These are phyloP conservation scores for Lamprologus lemairii DNA, from an alignment of 2,113 vertebrate species.

Conservation along the genomic window DNA sequence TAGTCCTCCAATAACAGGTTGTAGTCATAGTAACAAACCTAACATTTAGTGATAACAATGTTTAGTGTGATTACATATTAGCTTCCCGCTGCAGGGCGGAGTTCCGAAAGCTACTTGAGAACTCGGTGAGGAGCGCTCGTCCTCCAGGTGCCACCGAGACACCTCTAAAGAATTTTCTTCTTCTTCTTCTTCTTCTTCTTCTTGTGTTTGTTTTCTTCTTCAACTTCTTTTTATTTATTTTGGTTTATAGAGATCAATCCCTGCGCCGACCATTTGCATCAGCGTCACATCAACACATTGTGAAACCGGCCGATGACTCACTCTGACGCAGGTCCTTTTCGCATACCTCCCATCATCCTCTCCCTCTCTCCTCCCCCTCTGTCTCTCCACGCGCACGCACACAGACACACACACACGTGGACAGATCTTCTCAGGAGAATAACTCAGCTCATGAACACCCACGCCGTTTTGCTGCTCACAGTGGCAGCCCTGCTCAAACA, in stretches of 20 bases:
- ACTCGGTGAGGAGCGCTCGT: neutral
- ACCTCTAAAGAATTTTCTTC: neutral
- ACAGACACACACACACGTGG: constrained; percentile 5
- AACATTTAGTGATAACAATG: neutral
- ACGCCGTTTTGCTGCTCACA: constrained; percentile 33
- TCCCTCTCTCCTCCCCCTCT: neutral
- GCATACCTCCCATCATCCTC: constrained; percentile 41
- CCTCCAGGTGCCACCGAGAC: neutral
- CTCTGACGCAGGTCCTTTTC: constrained; percentile 58
- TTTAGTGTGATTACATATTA: constrained; percentile 11
- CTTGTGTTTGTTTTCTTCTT: neutral
- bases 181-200: neutral
- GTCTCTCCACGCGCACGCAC: neutral
- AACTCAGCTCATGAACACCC: constrained; percentile 59
- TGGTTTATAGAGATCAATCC: constrained; percentile 1
- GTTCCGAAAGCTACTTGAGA: neutral
- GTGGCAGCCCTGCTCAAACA: constrained; percentile 45
- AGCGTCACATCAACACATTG: constrained; percentile 70
- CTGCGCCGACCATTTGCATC: constrained; percentile 54
- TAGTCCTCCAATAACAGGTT: neutral
- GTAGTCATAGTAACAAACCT: neutral
- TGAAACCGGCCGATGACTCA: constrained; percentile 78
- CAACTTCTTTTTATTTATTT: neutral
- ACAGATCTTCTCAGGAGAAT: constrained; percentile 55
- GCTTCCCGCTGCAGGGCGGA: neutral